A percentile compares a stretch with the other conserved stretches of the same genome.
These are phyloP conservation scores for Pelagia noctiluca DNA, from an alignment of 30 jellyfish, hydroid and myxozoan genomes.

Conservation along the genomic window DNA sequence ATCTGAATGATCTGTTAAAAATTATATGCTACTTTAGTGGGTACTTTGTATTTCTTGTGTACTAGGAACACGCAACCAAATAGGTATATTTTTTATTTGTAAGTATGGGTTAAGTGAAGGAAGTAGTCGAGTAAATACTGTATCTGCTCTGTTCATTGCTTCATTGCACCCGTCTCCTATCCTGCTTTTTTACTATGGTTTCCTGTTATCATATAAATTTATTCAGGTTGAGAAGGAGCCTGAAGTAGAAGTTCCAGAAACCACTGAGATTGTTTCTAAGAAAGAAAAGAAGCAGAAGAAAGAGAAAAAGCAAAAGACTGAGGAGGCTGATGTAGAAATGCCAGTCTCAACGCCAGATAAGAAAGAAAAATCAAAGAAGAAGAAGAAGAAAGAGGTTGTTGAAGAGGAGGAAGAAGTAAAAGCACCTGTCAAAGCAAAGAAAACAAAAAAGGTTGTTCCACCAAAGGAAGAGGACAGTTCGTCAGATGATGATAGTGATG, in stretches of 20 bases:
- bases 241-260: constrained; percentile 1
- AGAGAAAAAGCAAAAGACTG: constrained; percentile 16
- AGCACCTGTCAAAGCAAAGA: neutral
- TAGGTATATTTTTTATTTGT: too few relatives aligned
- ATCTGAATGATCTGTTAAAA: too few relatives aligned
- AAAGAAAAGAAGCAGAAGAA: constrained; percentile 57
- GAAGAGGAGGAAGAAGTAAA: neutral
- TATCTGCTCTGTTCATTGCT: constrained; percentile 49
- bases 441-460: constrained; percentile 8
- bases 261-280: neutral
- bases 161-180: neutral
- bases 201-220: neutral
- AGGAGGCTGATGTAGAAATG: constrained; percentile 13
- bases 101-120: too few relatives aligned
- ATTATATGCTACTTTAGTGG: too few relatives aligned
- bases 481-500: neutral
- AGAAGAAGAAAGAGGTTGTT: neutral
- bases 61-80: too few relatives aligned
- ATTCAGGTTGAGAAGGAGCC: constrained; percentile 48
- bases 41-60: too few relatives aligned
- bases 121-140: too few relatives aligned
- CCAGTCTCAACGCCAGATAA: constrained; percentile 21
- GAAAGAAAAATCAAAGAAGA: constrained; percentile 36
- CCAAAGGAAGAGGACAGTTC: neutral
- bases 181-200: neutral